Percentiles rank a stretch among this genome's conserved stretches.
Evolutionary conservation across 1,140 invertebrate genomes (phyloP).

Genomic region (Drosophila subobscura): DNA sequence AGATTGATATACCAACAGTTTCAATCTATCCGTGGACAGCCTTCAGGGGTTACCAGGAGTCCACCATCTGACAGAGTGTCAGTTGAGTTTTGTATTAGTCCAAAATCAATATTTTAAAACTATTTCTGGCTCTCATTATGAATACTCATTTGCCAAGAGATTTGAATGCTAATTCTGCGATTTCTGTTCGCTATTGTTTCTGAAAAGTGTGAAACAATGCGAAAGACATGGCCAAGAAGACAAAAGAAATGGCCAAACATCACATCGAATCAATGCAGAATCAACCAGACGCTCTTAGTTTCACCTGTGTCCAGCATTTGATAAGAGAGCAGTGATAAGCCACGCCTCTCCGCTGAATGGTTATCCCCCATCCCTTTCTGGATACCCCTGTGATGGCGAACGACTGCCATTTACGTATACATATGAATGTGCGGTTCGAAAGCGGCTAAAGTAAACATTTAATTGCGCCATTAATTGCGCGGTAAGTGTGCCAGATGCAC

Average conservation of each 20-base stretch:
- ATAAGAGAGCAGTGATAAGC: not conserved
- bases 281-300: not conserved
- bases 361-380: constrained; percentile 5
- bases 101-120: constrained; percentile 14
- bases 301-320: constrained; percentile 7
- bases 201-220: constrained; percentile 18
- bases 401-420: constrained; percentile 54
- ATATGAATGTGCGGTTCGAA: constrained; percentile 46
- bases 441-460: constrained; percentile 81
- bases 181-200: constrained; percentile 27
- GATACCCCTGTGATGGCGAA: constrained; percentile 32
- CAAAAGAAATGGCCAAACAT: constrained; percentile 13
- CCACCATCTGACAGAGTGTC: constrained; percentile 1
- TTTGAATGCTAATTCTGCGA: constrained; percentile 30
- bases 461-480: constrained; percentile 80
- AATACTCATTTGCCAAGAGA: constrained; percentile 19
- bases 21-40: no score
- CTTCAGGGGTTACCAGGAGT: no score
- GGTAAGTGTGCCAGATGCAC: constrained; percentile 80
- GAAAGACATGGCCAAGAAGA: constrained; percentile 1
- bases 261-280: not conserved
- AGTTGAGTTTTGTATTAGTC: constrained; percentile 10
- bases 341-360: not conserved
- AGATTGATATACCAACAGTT: no score
- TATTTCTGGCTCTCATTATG: constrained; percentile 23